Evolutionary conservation across 2,888 invertebrate genomes (phyloP), one percentile per base, ranked within the genome.

Genomic region (Buathra laborator): DNA sequence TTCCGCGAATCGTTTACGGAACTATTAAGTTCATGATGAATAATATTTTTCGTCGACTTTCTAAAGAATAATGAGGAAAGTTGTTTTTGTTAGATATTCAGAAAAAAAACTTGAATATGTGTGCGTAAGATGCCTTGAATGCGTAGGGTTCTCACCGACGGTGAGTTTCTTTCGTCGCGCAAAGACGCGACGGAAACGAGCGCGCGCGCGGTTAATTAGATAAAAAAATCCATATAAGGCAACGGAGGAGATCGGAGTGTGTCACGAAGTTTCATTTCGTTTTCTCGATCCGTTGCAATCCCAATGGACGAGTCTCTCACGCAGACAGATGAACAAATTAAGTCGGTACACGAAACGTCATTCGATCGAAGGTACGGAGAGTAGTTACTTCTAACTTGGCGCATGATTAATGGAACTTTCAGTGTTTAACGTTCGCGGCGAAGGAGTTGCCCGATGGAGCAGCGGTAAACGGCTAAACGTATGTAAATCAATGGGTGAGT

Each of bases 131-230:
- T 59, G 59, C 19, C 19, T 3, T 6, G 9, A 59, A 59, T 12
- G 59, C 19, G 14, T 12, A 19, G 19, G 53, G 24, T 56, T 2
- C 32, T 6, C 29, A 14, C 29, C 6, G 14, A 3, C 29, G 32
- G 32, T 32, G 48, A 37, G 29, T 78, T 82, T 72, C 66, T 70
- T 37, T 48, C 62, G 67, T 14, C 24, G 71, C 32, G 37, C 19
- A 32, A 64, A 43, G 51, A 72, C 53, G 24, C 59, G 66, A 84
- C 59, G 75, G 84, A 64, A 84, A 59, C 71, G 76, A 80, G 67
- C 66, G 72, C 66, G 76, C 75, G 71, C 66, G 72, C 71, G 80
- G 76, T 81, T 81, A 81, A 84, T 84, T 81, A 84, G 77, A 81
- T 84, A 71, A 43, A 81, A 77, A 81, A 77, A 81, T 62, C 84